Evolutionary conservation across 2,888 invertebrate genomes (phyloP).

Genomic region (Teleogryllus oceanicus): DNA sequence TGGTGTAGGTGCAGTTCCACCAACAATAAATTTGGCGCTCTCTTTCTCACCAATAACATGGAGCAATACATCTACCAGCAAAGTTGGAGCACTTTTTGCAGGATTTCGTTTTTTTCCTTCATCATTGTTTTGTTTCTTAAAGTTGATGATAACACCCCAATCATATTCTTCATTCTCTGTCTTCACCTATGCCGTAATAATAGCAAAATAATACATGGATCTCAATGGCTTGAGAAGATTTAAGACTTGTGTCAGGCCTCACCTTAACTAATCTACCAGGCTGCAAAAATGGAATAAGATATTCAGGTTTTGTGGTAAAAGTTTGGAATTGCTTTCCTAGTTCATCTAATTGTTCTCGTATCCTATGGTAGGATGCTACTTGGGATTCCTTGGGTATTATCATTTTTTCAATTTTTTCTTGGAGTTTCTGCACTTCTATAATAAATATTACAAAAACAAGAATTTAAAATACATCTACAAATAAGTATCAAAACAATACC

Average conservation of each 20-base stretch:
- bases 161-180: slow-evolving; percentile 84
- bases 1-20: slow-evolving; percentile 51
- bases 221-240: background rate
- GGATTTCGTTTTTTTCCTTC: slow-evolving; percentile 40
- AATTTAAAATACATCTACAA: no score
- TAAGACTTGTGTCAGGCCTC: slow-evolving; percentile 37
- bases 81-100: slow-evolving; percentile 49
- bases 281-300: slow-evolving; percentile 89
- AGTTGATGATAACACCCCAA: slow-evolving; percentile 95
- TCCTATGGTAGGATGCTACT: slow-evolving; percentile 78
- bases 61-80: slow-evolving; percentile 79
- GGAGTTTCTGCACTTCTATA: slow-evolving; percentile 63
- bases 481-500: background rate
- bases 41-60: slow-evolving; percentile 67
- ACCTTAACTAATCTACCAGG: slow-evolving; percentile 92
- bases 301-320: slow-evolving; percentile 80
- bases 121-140: slow-evolving; percentile 62
- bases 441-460: slow-evolving; percentile 36
- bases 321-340: slow-evolving; percentile 71
- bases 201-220: slow-evolving; percentile 12
- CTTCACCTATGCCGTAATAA: slow-evolving; percentile 59
- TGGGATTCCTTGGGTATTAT: slow-evolving; percentile 68
- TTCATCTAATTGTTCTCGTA: slow-evolving; percentile 74
- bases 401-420: slow-evolving; percentile 61
- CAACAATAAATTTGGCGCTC: slow-evolving; percentile 48